A percentile compares a stretch with the other conserved stretches of the same genome.
These are phyloP conservation scores for Eira barbara DNA, from an alignment of 2,113 vertebrate genomes.

Conservation along the genomic window DNA sequence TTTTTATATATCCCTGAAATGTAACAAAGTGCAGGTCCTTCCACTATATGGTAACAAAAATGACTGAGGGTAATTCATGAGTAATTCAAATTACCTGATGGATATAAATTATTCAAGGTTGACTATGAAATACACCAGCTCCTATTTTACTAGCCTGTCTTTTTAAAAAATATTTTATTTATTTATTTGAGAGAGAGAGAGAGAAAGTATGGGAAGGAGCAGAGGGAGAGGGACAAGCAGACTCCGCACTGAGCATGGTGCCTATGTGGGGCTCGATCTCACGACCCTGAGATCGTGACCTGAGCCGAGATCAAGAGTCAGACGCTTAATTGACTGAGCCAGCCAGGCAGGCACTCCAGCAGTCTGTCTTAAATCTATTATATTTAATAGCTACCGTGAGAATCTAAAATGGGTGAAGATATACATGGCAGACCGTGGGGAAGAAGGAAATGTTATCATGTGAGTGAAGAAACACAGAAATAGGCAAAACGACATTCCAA, in stretches of 20 bases:
- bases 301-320: background rate
- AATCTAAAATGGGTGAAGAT: background rate
- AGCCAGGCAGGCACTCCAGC: background rate
- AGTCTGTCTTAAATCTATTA: background rate
- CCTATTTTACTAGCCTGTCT: background rate
- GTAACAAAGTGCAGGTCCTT: background rate
- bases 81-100: background rate
- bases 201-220: background rate
- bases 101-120: constrained; percentile 2
- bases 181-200: background rate
- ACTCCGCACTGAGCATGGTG: background rate
- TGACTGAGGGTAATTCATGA: background rate
- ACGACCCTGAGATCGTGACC: background rate
- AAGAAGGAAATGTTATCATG: background rate
- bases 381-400: background rate
- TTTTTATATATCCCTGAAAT: background rate
- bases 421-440: background rate
- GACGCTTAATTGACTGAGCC: background rate
- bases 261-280: background rate
- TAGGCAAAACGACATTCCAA: background rate
- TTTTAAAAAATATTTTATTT: background rate
- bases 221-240: background rate
- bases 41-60: background rate
- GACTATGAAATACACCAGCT: background rate
- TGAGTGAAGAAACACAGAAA: constrained; percentile 2